Evolutionary conservation across 1,140 invertebrate genomes (phyloP).

Genomic region (Zaprionus gabonicus): DNA sequence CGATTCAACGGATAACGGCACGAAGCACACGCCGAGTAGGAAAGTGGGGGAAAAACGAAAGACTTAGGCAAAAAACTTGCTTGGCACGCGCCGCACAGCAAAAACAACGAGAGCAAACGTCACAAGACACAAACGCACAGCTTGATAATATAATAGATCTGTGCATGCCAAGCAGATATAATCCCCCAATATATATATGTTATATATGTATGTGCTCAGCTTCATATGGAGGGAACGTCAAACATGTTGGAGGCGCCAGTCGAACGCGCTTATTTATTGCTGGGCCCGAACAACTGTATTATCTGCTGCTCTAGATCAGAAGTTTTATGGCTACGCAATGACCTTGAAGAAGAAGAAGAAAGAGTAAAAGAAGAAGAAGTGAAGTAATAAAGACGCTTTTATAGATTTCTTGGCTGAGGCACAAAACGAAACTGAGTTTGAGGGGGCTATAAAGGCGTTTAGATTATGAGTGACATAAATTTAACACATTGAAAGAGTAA

Average conservation of each 20-base stretch:
- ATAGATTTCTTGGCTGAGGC: background rate
- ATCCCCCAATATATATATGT: background rate
- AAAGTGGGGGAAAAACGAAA: constrained; percentile 46
- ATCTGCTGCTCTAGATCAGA: constrained; percentile 31
- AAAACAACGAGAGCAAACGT: constrained; percentile 14
- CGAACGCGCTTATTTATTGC: constrained; percentile 19
- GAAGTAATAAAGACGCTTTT: background rate
- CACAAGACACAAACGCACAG: constrained; percentile 51
- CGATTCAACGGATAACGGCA: constrained; percentile 27
- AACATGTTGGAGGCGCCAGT: constrained; percentile 31
- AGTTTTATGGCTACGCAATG: background rate
- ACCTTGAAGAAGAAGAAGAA: background rate
- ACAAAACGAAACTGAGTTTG: background rate
- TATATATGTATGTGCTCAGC: constrained; percentile 1
- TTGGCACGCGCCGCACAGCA: constrained; percentile 50
- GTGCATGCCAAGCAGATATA: constrained; percentile 15
- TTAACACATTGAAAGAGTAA: background rate
- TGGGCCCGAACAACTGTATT: constrained; percentile 4
- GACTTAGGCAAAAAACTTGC: constrained; percentile 59
- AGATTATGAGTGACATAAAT: too few relatives aligned
- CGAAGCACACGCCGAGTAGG: constrained; percentile 26
- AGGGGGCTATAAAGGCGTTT: background rate
- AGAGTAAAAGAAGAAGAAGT: background rate
- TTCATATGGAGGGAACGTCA: constrained; percentile 36
- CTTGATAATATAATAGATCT: constrained; percentile 52